Conservation (phyloP, 2,797 vertebrate genomes). For the Hybognathus amarus region DNA sequence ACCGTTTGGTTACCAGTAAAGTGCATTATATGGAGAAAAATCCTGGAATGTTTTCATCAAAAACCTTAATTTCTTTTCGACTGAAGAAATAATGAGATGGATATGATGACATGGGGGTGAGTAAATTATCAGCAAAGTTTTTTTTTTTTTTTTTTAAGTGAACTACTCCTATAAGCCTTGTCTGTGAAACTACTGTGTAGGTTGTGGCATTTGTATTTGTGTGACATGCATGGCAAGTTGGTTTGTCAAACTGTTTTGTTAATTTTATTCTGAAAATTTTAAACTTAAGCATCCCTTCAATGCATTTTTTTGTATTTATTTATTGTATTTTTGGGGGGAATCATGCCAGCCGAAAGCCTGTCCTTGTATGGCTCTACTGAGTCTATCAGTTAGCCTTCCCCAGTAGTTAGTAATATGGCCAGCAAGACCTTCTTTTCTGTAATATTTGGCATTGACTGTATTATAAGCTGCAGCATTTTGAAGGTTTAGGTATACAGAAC, state of each 20-base stretch:
- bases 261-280: neutral
- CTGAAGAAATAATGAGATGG: too few species aligned
- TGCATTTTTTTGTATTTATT: too few species aligned
- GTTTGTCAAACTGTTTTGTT: neutral
- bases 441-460: neutral
- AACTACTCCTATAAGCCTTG: neutral
- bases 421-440: neutral
- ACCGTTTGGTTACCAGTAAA: too few species aligned
- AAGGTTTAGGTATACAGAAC: neutral
- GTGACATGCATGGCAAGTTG: neutral
- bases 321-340: neutral
- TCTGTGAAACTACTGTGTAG: neutral
- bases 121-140: too few species aligned
- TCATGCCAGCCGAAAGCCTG: neutral
- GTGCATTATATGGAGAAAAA: too few species aligned
- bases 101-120: too few species aligned
- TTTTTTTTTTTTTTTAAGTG: too few species aligned
- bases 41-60: too few species aligned
- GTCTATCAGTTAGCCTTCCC: neutral
- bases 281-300: neutral
- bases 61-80: too few species aligned
- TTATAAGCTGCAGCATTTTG: neutral
- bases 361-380: neutral
- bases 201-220: neutral
- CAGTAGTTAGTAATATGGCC: neutral